Conservation (phyloP, 2,888 invertebrate genomes). For the Erebia palarica region DNA sequence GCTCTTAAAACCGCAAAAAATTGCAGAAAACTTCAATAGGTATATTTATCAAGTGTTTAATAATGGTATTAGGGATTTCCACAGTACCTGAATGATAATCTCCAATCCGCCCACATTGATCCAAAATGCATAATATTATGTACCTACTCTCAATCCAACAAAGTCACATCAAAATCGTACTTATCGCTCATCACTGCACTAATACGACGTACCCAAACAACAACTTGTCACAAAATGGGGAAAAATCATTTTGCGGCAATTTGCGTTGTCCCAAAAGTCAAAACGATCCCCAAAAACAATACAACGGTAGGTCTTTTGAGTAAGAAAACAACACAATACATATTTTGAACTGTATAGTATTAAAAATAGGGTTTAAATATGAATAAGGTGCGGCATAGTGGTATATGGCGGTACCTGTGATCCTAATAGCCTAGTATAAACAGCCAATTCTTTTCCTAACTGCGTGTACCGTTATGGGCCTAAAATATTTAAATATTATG, state of each 20-base stretch:
- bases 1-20: too few species aligned
- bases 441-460: conserved; percentile 39
- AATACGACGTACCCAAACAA: conserved; percentile 29
- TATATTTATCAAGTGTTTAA: too few species aligned
- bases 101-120: neutral
- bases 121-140: neutral
- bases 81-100: conserved; percentile 11
- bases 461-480: conserved; percentile 36
- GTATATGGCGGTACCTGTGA: conserved; percentile 40
- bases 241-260: conserved; percentile 19
- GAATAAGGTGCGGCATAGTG: neutral
- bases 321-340: neutral
- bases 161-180: conserved; percentile 7
- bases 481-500: conserved; percentile 32
- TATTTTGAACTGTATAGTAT: conserved; percentile 1
- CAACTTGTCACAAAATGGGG: conserved; percentile 27
- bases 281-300: conserved; percentile 30
- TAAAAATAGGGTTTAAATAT: neutral
- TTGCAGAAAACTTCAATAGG: too few species aligned
- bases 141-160: conserved; percentile 3
- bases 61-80: neutral
- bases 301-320: conserved; percentile 20
- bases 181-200: conserved; percentile 14
- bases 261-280: conserved; percentile 22
- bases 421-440: conserved; percentile 73